phyloP scores from a whole-genome alignment of 2,888 invertebrate species.

The Dryobota labecula region DNA sequence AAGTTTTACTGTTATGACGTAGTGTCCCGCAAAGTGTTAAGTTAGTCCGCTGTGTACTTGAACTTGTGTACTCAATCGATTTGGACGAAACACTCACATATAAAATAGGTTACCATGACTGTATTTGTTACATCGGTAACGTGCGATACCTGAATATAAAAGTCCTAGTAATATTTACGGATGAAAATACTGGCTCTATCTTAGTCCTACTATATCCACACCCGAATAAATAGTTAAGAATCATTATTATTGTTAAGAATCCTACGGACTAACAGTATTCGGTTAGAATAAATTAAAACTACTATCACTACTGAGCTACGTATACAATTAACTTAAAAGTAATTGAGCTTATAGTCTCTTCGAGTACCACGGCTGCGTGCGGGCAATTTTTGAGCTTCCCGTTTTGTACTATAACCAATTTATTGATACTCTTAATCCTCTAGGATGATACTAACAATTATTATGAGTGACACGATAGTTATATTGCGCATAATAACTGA shows the following conservation, averaged over 20 bases:
- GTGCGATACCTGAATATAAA: slow-evolving; percentile 10
- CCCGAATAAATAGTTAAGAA: slow-evolving; percentile 63
- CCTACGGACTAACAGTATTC: slow-evolving; percentile 44
- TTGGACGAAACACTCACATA: slow-evolving; percentile 18
- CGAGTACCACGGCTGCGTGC: slow-evolving; percentile 55
- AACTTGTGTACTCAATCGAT: slow-evolving; percentile 19
- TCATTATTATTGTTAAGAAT: slow-evolving; percentile 36
- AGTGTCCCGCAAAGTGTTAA: too few relatives aligned
- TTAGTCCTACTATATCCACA: slow-evolving; percentile 56
- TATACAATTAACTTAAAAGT: slow-evolving; percentile 59
- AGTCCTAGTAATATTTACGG: slow-evolving; percentile 8
- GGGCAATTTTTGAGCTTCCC: slow-evolving; percentile 57
- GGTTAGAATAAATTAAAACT: slow-evolving; percentile 74
- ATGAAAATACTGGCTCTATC: slow-evolving; percentile 50
- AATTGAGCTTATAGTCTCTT: slow-evolving; percentile 78
- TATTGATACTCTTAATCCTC: slow-evolving; percentile 29
- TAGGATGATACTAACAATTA: slow-evolving; percentile 28
- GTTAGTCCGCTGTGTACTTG: slow-evolving; percentile 31
- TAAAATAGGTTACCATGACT: slow-evolving; percentile 1
- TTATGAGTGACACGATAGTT: slow-evolving; percentile 39
- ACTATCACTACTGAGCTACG: slow-evolving; percentile 69
- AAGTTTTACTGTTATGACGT: too few relatives aligned
- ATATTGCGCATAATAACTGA: slow-evolving; percentile 35
- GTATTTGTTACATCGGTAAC: not conserved
- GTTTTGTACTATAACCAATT: slow-evolving; percentile 62